phyloP scores from a whole-genome alignment of 2,888 invertebrate species.

The Crematogaster levior region DNA sequence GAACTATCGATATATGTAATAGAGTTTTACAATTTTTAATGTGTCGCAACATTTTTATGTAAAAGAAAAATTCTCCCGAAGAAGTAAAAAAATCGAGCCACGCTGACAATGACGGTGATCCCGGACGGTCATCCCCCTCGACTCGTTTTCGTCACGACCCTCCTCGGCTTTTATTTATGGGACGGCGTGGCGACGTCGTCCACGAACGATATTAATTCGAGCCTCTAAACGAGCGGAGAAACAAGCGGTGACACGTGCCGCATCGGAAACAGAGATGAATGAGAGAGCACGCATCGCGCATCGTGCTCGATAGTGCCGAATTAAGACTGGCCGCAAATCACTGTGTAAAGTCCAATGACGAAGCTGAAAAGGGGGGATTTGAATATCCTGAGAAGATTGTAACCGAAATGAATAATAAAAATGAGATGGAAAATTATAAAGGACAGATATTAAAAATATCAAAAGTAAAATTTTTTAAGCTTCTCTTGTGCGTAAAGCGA shows the following conservation, averaged over 20 bases:
- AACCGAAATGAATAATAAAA: background rate
- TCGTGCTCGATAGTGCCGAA: background rate
- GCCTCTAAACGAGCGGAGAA: conserved; percentile 56
- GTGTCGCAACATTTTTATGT: background rate
- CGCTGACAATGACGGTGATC: background rate
- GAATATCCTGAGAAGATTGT: background rate
- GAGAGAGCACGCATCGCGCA: background rate
- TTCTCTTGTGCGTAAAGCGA: background rate
- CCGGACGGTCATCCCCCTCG: conserved; percentile 21
- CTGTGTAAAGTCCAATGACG: background rate
- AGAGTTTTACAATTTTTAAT: background rate
- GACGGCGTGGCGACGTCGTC: conserved; percentile 43
- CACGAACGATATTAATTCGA: conserved; percentile 60
- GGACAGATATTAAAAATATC: background rate
- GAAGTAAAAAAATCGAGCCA: background rate
- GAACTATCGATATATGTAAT: background rate
- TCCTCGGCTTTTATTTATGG: conserved; percentile 55
- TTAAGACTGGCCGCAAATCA: conserved; percentile 15
- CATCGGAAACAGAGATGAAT: conserved; percentile 37
- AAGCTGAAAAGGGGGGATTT: background rate
- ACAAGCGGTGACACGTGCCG: conserved; percentile 59
- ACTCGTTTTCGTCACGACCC: conserved; percentile 30
- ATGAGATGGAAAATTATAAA: background rate
- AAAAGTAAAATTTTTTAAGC: background rate
- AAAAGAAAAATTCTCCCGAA: background rate